Conservation (phyloP, 37 sponge, comb jelly and placozoan species). For the Beroe forskalii region DNA sequence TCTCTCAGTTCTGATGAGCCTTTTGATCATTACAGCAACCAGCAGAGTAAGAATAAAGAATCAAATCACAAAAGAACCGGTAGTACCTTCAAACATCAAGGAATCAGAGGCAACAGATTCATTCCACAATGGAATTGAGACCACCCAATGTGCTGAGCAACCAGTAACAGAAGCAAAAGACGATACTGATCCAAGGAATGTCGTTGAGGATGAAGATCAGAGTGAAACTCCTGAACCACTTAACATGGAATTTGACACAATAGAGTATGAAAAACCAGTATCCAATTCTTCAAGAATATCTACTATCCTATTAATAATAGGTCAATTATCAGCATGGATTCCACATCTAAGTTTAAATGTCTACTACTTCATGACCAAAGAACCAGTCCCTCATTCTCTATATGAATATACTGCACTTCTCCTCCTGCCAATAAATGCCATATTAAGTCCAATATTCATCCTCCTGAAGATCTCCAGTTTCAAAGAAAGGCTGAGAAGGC, state of each 20-base stretch:
- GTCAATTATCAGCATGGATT: background rate
- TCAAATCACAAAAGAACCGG: too few relatives aligned
- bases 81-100: background rate
- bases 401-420: background rate
- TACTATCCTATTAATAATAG: background rate
- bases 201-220: background rate
- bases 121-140: too few relatives aligned
- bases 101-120: too few relatives aligned
- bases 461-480: background rate
- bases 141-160: too few relatives aligned
- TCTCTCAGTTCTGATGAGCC: background rate
- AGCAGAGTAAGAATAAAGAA: background rate
- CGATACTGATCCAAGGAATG: background rate
- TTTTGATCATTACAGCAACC: background rate
- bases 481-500: background rate
- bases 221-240: background rate
- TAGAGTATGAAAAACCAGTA: background rate
- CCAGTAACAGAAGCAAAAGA: too few relatives aligned
- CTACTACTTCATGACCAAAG: background rate
- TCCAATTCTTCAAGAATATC: background rate
- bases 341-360: background rate
- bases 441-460: background rate
- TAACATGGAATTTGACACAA: background rate
- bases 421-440: background rate
- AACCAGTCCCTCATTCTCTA: background rate